A percentile compares a stretch with the other conserved stretches of the same genome.
Evolutionary conservation across 2,113 vertebrate genomes (phyloP).

Genomic region (Nothobranchius kuhntae): DNA sequence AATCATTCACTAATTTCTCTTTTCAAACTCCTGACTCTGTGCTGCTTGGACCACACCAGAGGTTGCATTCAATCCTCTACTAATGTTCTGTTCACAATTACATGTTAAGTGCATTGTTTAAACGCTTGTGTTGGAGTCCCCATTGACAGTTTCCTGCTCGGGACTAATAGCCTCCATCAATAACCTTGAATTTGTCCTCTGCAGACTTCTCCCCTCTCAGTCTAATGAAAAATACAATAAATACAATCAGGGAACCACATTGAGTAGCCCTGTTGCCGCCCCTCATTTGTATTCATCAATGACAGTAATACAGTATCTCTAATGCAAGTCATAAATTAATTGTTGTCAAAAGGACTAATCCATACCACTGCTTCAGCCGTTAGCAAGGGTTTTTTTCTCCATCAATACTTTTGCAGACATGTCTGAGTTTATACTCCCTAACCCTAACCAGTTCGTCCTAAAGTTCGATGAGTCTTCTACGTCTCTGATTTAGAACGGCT

Average conservation of each 20-base stretch:
- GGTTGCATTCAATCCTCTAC: constrained; percentile 51
- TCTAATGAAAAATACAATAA: constrained; percentile 79
- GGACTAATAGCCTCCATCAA: constrained; percentile 78
- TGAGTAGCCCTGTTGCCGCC: constrained; percentile 57
- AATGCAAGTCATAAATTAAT: constrained; percentile 65
- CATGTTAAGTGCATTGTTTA: constrained; percentile 74
- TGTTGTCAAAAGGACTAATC: constrained; percentile 49
- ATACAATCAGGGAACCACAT: constrained; percentile 69
- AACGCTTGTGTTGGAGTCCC: constrained; percentile 57
- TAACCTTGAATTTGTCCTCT: constrained; percentile 76
- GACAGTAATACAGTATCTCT: constrained; percentile 67
- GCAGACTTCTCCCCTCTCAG: constrained; percentile 60
- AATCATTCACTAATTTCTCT: constrained; percentile 61
- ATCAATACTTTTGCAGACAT: constrained; percentile 24
- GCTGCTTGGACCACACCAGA: constrained; percentile 41
- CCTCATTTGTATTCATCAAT: constrained; percentile 73
- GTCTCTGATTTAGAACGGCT: not conserved
- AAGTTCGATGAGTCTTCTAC: not conserved
- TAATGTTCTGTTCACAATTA: constrained; percentile 68
- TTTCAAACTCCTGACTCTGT: constrained; percentile 52
- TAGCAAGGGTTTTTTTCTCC: constrained; percentile 5
- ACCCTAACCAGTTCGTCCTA: not conserved
- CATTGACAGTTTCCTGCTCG: constrained; percentile 69
- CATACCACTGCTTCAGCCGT: constrained; percentile 12
- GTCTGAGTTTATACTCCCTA: constrained; percentile 5